Evolutionary conservation across 2,797 vertebrate genomes (phyloP), one percentile per base, ranked within the genome.

Genomic region (Hafferia zeledoni): DNA sequence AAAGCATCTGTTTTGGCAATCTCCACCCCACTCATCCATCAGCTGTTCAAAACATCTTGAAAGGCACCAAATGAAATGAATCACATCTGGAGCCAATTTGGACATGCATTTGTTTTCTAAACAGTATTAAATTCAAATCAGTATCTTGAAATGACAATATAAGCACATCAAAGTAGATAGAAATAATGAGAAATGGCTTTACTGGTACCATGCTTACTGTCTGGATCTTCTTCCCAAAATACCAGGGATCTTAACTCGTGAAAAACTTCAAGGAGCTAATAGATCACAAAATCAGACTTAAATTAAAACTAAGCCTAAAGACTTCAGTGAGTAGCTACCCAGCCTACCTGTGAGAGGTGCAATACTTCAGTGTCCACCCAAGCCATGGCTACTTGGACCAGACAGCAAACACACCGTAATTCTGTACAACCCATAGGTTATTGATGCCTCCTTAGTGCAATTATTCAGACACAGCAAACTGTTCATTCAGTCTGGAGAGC

Each of bases 11-110:
- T 63, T 59, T 39, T 80, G 92, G 94, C 89, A 94, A 49, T 31
- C 64, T 93, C 93, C 67, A 77, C 69, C 57, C 67, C 46, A 37
- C 39, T 89, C 68, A 28, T 31, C 47, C 15, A 88, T 95, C 77
- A 72, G 88, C 79, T 93, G 74, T 89, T 92, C 68, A 68, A 90
- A 95, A 82, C 86, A 89, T 86, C 83, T 68, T 84, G 68, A 92
- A 94, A 88, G 69, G 50, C 81, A 89, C 61, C 65, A 81, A 95
- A 89, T 72, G 49, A 93, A 95, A 95, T 60, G 5, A 90, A 85
- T 78, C 63, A 52, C 85, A 74, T 80, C 79, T 92, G 70, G 41
- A 87, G 41, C 60, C 83, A 83, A 93, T 43, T 67, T 78, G 68
- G 53, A 83, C 44, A 85, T 3, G 31, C 16, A 35, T 78, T 93